Conservation (phyloP, 2,888 invertebrate species). For the Atrina japonica region DNA sequence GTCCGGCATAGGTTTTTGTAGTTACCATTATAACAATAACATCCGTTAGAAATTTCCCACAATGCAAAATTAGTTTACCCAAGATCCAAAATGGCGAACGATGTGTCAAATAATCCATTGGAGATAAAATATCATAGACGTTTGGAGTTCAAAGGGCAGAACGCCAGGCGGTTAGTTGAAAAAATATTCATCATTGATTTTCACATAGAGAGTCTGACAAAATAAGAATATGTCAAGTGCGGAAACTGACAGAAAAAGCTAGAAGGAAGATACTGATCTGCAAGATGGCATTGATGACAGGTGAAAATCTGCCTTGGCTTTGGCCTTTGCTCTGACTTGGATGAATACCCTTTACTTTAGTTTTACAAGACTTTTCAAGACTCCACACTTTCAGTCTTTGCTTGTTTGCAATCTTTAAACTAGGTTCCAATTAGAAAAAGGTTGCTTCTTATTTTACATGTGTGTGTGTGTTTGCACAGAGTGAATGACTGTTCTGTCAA, state of each 20-base stretch:
- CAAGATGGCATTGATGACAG: constrained; percentile 72
- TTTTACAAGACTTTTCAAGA: background rate
- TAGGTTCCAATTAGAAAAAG: too few relatives aligned
- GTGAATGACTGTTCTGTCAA: too few relatives aligned
- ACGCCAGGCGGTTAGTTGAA: constrained; percentile 67
- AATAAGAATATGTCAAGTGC: constrained; percentile 59
- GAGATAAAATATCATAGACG: constrained; percentile 46
- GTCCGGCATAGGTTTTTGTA: too few relatives aligned
- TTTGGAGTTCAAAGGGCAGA: constrained; percentile 66
- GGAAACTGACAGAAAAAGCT: constrained; percentile 60
- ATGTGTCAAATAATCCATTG: constrained; percentile 32
- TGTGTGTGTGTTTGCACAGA: too few relatives aligned
- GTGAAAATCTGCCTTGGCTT: constrained; percentile 49
- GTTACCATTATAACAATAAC: too few relatives aligned
- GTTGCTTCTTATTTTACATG: too few relatives aligned
- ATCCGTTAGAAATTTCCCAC: constrained; percentile 41
- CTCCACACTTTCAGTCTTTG: background rate
- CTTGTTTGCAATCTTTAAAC: too few relatives aligned
- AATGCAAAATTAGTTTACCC: constrained; percentile 60
- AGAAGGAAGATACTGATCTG: constrained; percentile 61
- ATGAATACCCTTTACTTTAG: background rate
- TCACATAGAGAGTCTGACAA: constrained; percentile 61
- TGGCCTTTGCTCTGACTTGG: too few relatives aligned
- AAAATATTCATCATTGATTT: constrained; percentile 49
- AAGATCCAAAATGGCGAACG: constrained; percentile 58